Base-by-base conservation (phyloP, 2,113 vertebrate genomes). In the Gavia stellata region DNA sequence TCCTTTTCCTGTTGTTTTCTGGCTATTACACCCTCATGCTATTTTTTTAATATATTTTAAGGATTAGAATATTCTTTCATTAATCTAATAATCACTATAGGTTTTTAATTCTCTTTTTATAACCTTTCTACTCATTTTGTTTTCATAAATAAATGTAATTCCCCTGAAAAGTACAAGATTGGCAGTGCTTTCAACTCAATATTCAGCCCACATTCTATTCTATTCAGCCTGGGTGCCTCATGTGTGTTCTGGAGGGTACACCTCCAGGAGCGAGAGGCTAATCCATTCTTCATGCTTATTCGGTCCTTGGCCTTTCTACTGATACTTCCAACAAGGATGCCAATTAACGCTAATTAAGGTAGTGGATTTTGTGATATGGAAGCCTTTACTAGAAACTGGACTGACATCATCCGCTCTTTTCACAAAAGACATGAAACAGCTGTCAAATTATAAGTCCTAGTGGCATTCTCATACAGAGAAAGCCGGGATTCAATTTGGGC, bases 341-440 rank as follows among this genome's bases (percentile, higher is more conserved):
- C 91, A 95, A 95, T 96, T 90, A 94, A 63, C 25, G 8, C 63
- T 92, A 92, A 94, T 88, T 94, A 92, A 92, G 61, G 72, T 68
- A 55, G 33, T 40, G 66, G 40, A 47, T 78, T 87, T 85, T 95
- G 49, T 89, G 58, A 73, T 87, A 77, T 70, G 63, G 78, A 94
- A 72, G 34, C 24, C 45, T 88, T 72, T 81, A 75, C 53, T 44
- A 91, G 58, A 89, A 82, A 91, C 40, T 65, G 47, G 73, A 87
- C 40, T 80, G 68, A 91, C 52, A 89, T 75, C 65, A 89, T 65
- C 44, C 4, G 3, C 1, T 4, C 58, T 66, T 89, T 87, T 73
- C 53, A 88, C 45, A 90, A 53, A 93, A 83, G 62, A 82, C 33
- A 44, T 49, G 13, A 55, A 91, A 72, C 77, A 92, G 78, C 56